A percentile compares a stretch with the other conserved stretches of the same genome.
phyloP scores from a whole-genome alignment of 2,113 vertebrate species.

The Corythaeola cristata region DNA sequence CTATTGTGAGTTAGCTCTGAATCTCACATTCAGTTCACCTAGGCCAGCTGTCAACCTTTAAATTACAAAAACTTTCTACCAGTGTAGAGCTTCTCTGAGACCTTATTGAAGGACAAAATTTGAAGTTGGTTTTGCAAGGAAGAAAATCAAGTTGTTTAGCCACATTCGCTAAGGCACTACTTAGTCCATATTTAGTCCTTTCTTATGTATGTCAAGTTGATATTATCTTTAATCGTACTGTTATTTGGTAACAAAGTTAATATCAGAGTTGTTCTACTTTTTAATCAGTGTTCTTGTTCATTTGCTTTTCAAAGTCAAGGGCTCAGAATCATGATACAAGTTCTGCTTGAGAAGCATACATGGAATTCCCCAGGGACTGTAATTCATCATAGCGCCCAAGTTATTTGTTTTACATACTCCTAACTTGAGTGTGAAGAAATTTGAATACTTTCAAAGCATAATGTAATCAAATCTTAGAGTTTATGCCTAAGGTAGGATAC shows the following conservation, averaged over 20 bases:
- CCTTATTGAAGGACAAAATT: not conserved
- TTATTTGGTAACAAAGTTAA: not conserved
- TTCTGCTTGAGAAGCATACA: not conserved
- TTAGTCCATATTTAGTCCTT: not conserved
- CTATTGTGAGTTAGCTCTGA: not conserved
- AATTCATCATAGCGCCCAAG: not conserved
- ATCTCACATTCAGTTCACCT: not conserved
- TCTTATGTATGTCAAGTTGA: not conserved
- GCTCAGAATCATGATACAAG: not conserved
- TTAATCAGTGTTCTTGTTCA: not conserved
- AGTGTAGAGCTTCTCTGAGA: not conserved
- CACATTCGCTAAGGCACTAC: not conserved
- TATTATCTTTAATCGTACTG: not conserved
- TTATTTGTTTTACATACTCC: not conserved
- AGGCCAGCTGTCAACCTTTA: not conserved
- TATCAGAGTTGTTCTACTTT: not conserved
- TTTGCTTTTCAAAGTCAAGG: constrained; percentile 20
- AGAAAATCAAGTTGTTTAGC: not conserved
- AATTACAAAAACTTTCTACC: not conserved
- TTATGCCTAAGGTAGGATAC: not conserved
- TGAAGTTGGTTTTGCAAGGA: not conserved
- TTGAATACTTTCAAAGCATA: not conserved
- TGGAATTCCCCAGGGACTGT: not conserved
- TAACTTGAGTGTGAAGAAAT: not conserved
- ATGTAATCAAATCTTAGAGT: not conserved